A percentile compares a stretch with the other conserved stretches of the same genome.
Evolutionary conservation across 2,113 vertebrate species (phyloP).

Genomic region (Nycticryphes semicollaris): DNA sequence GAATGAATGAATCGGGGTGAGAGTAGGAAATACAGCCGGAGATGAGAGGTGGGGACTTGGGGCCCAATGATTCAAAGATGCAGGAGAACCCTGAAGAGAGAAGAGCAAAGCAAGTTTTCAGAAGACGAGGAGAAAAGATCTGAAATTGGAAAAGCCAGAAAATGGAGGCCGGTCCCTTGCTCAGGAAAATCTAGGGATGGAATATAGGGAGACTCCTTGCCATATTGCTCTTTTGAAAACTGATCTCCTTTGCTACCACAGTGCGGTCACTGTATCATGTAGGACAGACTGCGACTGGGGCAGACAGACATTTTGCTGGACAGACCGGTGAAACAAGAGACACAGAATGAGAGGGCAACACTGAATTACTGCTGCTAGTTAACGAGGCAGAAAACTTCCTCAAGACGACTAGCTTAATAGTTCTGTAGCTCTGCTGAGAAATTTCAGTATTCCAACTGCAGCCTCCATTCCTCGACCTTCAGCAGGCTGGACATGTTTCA

Average conservation of each 20-base stretch:
- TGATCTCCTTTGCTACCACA: background rate
- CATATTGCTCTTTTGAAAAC: background rate
- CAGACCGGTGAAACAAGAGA: background rate
- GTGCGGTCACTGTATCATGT: accelerated
- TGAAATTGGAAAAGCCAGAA: background rate
- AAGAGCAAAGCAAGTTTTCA: background rate
- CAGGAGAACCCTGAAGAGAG: background rate
- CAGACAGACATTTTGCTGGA: background rate
- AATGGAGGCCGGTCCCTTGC: background rate
- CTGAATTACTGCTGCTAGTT: background rate
- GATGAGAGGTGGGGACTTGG: background rate
- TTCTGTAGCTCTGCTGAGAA: background rate
- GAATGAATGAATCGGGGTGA: background rate
- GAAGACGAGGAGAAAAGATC: background rate
- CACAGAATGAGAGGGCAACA: background rate
- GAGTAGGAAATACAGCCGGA: background rate
- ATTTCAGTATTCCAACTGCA: background rate
- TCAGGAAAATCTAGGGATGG: background rate
- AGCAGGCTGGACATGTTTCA: background rate
- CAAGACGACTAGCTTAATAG: background rate
- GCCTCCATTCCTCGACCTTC: background rate
- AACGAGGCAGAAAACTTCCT: background rate
- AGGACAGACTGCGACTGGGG: background rate
- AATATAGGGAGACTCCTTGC: background rate
- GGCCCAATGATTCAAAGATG: background rate